phyloP scores from a whole-genome alignment of 2,797 vertebrate species.

The Semotilus atromaculatus region DNA sequence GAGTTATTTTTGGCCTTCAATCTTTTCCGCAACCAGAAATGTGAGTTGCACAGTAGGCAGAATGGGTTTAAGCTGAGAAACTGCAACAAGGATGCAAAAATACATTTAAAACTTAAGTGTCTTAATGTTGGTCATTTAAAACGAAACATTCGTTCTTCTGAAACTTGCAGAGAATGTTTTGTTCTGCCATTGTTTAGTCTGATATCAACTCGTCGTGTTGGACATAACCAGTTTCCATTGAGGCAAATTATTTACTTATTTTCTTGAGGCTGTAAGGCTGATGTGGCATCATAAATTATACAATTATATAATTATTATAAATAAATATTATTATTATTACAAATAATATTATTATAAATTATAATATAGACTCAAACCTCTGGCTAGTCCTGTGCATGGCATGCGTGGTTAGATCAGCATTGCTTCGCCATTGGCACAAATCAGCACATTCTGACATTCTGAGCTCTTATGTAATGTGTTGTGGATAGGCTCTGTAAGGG shows the following conservation, averaged over 20 bases:
- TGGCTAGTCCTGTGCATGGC: slow-evolving; percentile 30
- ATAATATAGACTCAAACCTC: slow-evolving; percentile 30
- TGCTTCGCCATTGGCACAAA: slow-evolving; percentile 33
- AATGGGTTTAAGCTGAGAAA: slow-evolving; percentile 15
- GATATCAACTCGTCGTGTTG: neutral
- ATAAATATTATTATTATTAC: no score
- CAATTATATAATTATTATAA: no score
- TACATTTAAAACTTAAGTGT: neutral
- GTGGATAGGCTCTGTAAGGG: slow-evolving; percentile 7
- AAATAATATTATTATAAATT: slow-evolving; percentile 22
- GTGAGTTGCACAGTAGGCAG: slow-evolving; percentile 21
- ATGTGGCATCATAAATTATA: neutral
- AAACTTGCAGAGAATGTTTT: neutral
- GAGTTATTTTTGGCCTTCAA: slow-evolving; percentile 29
- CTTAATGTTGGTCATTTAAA: neutral
- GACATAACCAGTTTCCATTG: neutral
- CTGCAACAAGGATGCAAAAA: slow-evolving; percentile 3
- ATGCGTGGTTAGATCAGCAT: slow-evolving; percentile 23
- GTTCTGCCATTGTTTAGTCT: neutral
- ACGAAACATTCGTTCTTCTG: neutral
- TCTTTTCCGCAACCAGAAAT: slow-evolving; percentile 26
- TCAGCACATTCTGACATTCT: slow-evolving; percentile 22
- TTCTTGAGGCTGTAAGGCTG: slow-evolving; percentile 9
- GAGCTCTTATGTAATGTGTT: slow-evolving; percentile 36
- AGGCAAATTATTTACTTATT: slow-evolving; percentile 2